A percentile compares a stretch with the other conserved stretches of the same genome.
phyloP scores from a whole-genome alignment of 2,888 invertebrate species.

The Agrenia bidenticulata region DNA sequence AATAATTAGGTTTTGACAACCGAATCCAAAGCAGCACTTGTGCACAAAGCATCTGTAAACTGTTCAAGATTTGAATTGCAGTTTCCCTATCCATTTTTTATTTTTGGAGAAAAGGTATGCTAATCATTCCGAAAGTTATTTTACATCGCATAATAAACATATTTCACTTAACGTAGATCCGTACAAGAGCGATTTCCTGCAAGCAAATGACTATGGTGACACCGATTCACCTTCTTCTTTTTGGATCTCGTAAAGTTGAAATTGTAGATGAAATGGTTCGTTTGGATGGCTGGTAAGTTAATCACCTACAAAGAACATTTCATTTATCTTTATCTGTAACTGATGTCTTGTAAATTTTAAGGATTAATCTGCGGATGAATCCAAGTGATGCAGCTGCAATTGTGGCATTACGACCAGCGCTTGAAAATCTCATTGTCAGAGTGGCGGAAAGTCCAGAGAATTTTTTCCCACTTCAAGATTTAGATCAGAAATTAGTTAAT shows the following conservation, averaged over 20 bases:
- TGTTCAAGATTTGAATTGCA: slow-evolving; percentile 78
- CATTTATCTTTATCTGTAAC: not conserved
- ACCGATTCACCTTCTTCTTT: slow-evolving; percentile 86
- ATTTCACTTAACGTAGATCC: slow-evolving; percentile 63
- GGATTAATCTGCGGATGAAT: slow-evolving; percentile 83
- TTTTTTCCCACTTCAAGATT: slow-evolving; percentile 66
- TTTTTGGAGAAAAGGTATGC: slow-evolving; percentile 89
- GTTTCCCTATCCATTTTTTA: slow-evolving; percentile 92
- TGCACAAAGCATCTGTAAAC: slow-evolving; percentile 96
- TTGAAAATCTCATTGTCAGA: slow-evolving; percentile 80
- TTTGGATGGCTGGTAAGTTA: slow-evolving; percentile 79
- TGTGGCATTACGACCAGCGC: slow-evolving; percentile 80
- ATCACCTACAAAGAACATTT: slow-evolving; percentile 22
- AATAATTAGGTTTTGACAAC: slow-evolving; percentile 83
- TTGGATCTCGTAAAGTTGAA: slow-evolving; percentile 86
- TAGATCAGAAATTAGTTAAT: slow-evolving; percentile 69
- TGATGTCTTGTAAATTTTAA: slow-evolving; percentile 53
- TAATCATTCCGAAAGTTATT: not conserved
- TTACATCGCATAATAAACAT: not conserved
- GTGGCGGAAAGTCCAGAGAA: slow-evolving; percentile 78
- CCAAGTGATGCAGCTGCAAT: slow-evolving; percentile 75
- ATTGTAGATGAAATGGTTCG: slow-evolving; percentile 69
- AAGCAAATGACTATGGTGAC: slow-evolving; percentile 96
- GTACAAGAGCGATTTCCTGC: slow-evolving; percentile 91
- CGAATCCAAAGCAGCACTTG: slow-evolving; percentile 89